These are phyloP conservation scores for Empis stercorea DNA, from an alignment of 2,888 invertebrate genomes.

Conservation along the genomic window DNA sequence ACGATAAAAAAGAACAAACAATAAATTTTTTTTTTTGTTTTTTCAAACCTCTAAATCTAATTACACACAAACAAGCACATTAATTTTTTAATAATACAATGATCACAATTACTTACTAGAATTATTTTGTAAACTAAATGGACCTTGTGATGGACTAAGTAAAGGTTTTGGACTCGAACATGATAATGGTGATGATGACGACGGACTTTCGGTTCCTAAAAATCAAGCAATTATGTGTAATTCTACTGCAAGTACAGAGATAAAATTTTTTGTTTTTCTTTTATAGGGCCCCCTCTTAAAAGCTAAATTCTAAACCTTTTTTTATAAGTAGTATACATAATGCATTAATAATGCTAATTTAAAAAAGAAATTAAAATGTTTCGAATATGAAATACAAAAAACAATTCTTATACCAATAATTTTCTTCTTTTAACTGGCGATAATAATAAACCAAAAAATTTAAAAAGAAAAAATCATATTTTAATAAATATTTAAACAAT, in stretches of 20 bases:
- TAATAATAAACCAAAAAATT: background rate
- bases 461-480: slow-evolving; percentile 1
- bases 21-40: background rate
- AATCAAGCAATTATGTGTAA: slow-evolving; percentile 16
- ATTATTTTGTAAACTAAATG: slow-evolving; percentile 31
- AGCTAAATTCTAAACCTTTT: too few relatives aligned
- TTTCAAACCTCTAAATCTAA: slow-evolving; percentile 11
- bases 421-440: background rate
- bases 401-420: too few relatives aligned
- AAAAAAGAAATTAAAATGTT: background rate
- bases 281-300: background rate
- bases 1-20: slow-evolving; percentile 3
- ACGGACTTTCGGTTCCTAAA: slow-evolving; percentile 33
- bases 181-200: slow-evolving; percentile 31
- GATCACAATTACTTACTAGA: slow-evolving; percentile 16
- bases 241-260: background rate
- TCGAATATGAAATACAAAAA: background rate
- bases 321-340: too few relatives aligned
- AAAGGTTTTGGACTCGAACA: slow-evolving; percentile 37
- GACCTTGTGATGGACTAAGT: slow-evolving; percentile 35
- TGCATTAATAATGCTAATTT: background rate
- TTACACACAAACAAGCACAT: background rate
- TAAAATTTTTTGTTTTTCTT: background rate
- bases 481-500: too few relatives aligned
- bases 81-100: background rate